Conservation (phyloP, 1,140 invertebrate species). For the Papilio glaucus region DNA sequence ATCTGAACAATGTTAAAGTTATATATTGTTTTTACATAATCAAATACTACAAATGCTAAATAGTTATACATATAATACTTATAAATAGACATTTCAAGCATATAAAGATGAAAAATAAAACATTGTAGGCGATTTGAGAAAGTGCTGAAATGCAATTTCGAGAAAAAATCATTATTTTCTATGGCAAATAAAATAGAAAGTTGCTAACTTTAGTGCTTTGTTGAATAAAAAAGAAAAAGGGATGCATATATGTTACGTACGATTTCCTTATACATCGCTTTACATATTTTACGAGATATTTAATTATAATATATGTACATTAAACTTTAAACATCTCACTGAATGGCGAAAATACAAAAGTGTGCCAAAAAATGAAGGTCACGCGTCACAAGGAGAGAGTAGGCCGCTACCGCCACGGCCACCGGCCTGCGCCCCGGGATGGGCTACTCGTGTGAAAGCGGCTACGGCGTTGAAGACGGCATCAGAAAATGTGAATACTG, state of each 20-base stretch:
- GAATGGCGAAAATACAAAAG: constrained; percentile 18
- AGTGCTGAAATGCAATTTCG: background rate
- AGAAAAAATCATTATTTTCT: background rate
- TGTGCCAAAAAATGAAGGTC: constrained; percentile 44
- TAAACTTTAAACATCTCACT: background rate
- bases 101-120: too few species aligned
- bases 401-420: constrained; percentile 3
- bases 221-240: background rate
- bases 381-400: constrained; percentile 39
- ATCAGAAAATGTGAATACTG: background rate
- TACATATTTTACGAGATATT: too few species aligned
- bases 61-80: too few species aligned
- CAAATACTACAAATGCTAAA: too few species aligned
- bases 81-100: too few species aligned
- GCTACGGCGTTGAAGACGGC: background rate
- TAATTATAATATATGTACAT: background rate
- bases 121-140: too few species aligned
- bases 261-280: too few species aligned
- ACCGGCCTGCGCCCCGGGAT: background rate
- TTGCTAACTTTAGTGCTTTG: background rate
- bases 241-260: too few species aligned
- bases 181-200: background rate
- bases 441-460: background rate
- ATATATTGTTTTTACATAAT: too few species aligned
- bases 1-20: too few species aligned